Evolutionary conservation across 1,140 invertebrate species (phyloP).

Genomic region (Saccostrea echinata): DNA sequence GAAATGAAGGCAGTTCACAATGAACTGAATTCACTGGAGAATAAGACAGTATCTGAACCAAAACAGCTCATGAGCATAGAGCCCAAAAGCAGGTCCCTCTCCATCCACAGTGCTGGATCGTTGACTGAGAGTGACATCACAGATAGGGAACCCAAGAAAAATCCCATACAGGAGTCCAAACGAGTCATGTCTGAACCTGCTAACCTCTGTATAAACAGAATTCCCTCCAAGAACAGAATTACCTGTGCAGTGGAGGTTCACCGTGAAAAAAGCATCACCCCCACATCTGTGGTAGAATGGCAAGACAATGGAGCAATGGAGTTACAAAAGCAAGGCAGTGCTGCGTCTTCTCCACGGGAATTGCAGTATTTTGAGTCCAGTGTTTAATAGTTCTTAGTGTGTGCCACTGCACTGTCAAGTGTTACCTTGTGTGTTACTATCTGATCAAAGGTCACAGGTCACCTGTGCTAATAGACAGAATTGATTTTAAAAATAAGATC

Average conservation of each 20-base stretch:
- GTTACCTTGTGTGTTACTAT: no score
- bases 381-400: slow-evolving; percentile 14
- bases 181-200: neutral
- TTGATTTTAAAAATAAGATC: neutral
- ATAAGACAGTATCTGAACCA: neutral
- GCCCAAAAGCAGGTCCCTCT: neutral
- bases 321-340: slow-evolving; percentile 41
- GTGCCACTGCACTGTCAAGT: neutral
- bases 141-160: neutral
- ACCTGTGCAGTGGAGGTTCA: slow-evolving; percentile 74
- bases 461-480: no score
- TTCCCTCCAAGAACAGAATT: slow-evolving; percentile 60
- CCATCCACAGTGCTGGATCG: neutral
- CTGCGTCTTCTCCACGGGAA: slow-evolving; percentile 42
- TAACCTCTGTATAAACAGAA: neutral
- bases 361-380: slow-evolving; percentile 44
- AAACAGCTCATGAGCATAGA: neutral
- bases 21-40: neutral
- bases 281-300: slow-evolving; percentile 46
- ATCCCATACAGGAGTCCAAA: neutral
- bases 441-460: no score
- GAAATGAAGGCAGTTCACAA: neutral
- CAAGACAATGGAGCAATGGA: slow-evolving; percentile 31
- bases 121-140: neutral
- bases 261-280: slow-evolving; percentile 66